Percentiles rank a stretch among this genome's conserved stretches.
phyloP scores from a whole-genome alignment of 1,140 invertebrate species.

The Frieseomelitta varia region DNA sequence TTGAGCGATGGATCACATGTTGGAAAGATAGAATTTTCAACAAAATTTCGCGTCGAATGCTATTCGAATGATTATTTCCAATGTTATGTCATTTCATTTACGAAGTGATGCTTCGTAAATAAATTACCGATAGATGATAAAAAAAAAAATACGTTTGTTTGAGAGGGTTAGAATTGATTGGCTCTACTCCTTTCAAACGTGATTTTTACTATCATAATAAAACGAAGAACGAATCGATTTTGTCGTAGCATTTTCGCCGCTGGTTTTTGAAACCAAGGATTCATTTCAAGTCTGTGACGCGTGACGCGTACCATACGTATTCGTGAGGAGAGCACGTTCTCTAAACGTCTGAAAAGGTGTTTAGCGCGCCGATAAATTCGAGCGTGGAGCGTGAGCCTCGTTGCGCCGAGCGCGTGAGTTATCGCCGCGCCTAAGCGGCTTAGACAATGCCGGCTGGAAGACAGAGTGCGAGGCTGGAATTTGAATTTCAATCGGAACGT shows the following conservation, averaged over 20 bases:
- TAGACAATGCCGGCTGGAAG: conserved; percentile 30
- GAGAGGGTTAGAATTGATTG: too few relatives aligned
- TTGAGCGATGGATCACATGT: too few relatives aligned
- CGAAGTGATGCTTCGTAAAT: too few relatives aligned
- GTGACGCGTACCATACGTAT: not conserved
- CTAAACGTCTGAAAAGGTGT: not conserved
- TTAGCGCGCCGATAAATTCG: not conserved
- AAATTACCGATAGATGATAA: too few relatives aligned
- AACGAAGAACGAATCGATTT: too few relatives aligned
- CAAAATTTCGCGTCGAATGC: too few relatives aligned
- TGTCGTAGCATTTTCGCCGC: not conserved
- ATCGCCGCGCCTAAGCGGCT: not conserved
- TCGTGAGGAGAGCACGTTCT: not conserved
- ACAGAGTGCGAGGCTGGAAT: conserved; percentile 25
- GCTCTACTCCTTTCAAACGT: too few relatives aligned
- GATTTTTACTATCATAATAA: too few relatives aligned
- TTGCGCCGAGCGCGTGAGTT: conserved; percentile 18
- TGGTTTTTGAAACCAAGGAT: not conserved
- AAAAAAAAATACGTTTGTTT: too few relatives aligned
- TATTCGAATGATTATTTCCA: too few relatives aligned
- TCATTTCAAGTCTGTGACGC: not conserved
- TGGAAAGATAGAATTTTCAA: too few relatives aligned
- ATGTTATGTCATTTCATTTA: too few relatives aligned
- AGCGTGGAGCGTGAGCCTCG: not conserved
- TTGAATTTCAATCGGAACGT: conserved; percentile 53